Evolutionary conservation across 2,113 vertebrate species (phyloP), one percentile per base, ranked within the genome.

Genomic region (Dendropsophus ebraccatus): DNA sequence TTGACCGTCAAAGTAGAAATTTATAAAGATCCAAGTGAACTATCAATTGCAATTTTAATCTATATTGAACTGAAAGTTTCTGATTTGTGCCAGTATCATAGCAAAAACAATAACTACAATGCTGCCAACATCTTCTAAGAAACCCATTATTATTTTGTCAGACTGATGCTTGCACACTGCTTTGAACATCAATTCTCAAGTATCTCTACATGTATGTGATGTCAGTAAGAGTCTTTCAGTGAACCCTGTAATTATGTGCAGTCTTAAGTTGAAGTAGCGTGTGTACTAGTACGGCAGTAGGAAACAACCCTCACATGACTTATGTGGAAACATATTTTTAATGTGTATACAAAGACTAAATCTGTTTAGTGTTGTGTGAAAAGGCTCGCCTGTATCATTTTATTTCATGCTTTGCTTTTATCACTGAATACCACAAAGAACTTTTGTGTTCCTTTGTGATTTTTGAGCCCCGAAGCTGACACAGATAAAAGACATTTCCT

Each of bases 361-460:
- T 70, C 80, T 69, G 41, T 82, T 49, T 69, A 70, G 80, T 52
- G 60, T 82, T 82, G 80, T 82, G 80, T 50, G 80, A 82, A 69
- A 69, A 69, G 8, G 13, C 16, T 23, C n/a, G 45, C 23, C 62
- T 10, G 21, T 50, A 49, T 32, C 25, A 82, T 82, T 82, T 82
- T 52, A 82, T 82, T 82, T 50, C 62, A 82, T 82, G 80, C 80
- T 50, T 82, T 69, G 60, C 62, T 25, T 67, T 81, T 81, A 81
- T 67, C 60, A 49, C 25, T 69, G 28, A 1, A 52, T 41, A 14
- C n/a, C 28, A 69, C 80, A 82, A 70, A 52, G 80, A 67, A 69
- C 62, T 82, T 60, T 56, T 80, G 8, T 80, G 54, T 60, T 80
- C 54, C 35, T 56, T 52, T 82, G 41, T 62, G 78, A 81, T 81